Evolutionary conservation across 35 echinoderm and acorn worm genomes (phyloP), one percentile per base, ranked within the genome.

Genomic region (Eucidaris tribuloides): DNA sequence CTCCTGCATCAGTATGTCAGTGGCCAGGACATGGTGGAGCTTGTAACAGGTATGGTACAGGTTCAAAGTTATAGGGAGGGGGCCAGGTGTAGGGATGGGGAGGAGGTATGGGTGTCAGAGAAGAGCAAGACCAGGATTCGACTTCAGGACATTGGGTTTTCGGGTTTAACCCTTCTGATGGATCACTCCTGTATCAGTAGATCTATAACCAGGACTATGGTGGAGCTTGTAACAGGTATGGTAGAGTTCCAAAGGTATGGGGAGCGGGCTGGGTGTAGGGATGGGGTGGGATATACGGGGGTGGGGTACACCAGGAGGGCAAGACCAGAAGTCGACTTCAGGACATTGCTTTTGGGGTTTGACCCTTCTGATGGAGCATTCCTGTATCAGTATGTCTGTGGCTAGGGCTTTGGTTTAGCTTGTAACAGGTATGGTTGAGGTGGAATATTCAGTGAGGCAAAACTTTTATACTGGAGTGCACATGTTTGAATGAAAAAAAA

Each of bases 221-320:
- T 97, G 81, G 94, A 97, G 63, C 83, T 85, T 39, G 85, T 97
- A 41, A 82, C 94, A 89, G 94, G 94, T 97, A 71, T 60, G n/a
- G n/a, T n/a, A n/a, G n/a, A n/a, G n/a, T n/a, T n/a, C n/a, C n/a
- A n/a, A n/a, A n/a, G n/a, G n/a, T n/a, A n/a, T n/a, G n/a, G n/a
- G n/a, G n/a, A n/a, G n/a, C n/a, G n/a, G n/a, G n/a, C n/a, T n/a
- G n/a, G n/a, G n/a, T n/a, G n/a, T n/a, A n/a, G n/a, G n/a, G n/a
- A n/a, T n/a, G n/a, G n/a, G n/a, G n/a, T n/a, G n/a, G n/a, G n/a
- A n/a, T n/a, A n/a, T n/a, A n/a, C n/a, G n/a, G n/a, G n/a, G n/a
- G n/a, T n/a, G n/a, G n/a, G 42, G 89, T 97, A 0, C 74, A 86
- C 35, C 85, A 83, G 40, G 89, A 87, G 77, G 80, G 46, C 68